These are phyloP conservation scores for Drosophila lacicola DNA, from an alignment of 2,888 invertebrate species.

Conservation along the genomic window DNA sequence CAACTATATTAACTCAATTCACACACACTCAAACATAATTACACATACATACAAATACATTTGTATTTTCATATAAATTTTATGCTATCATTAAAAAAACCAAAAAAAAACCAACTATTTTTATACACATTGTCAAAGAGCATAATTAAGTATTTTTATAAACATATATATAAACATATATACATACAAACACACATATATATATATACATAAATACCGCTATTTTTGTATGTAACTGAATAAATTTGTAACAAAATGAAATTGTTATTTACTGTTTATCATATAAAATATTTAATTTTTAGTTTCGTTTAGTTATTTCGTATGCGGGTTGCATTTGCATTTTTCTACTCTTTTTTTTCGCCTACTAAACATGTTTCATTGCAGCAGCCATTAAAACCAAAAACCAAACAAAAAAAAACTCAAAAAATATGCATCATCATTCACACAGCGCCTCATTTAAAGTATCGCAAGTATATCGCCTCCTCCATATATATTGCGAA, in stretches of 20 bases:
- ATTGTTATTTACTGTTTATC: slow-evolving; percentile 50
- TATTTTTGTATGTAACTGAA: slow-evolving; percentile 79
- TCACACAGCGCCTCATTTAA: slow-evolving; percentile 67
- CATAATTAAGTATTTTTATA: slow-evolving; percentile 64
- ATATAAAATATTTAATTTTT: background rate
- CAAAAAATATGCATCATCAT: slow-evolving; percentile 44
- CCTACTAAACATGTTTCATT: slow-evolving; percentile 73
- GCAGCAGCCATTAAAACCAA: slow-evolving; percentile 48
- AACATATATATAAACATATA: slow-evolving; percentile 37
- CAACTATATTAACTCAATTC: slow-evolving; percentile 28
- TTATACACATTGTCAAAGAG: slow-evolving; percentile 67
- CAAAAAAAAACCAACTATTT: slow-evolving; percentile 51
- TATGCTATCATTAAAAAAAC: slow-evolving; percentile 13
- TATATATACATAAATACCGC: slow-evolving; percentile 54
- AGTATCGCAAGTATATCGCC: slow-evolving; percentile 53
- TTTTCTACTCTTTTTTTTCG: slow-evolving; percentile 5
- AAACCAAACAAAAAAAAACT: background rate
- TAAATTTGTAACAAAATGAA: slow-evolving; percentile 71
- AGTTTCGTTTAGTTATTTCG: slow-evolving; percentile 24
- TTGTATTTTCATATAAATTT: slow-evolving; percentile 51
- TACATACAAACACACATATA: slow-evolving; percentile 44
- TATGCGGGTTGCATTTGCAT: slow-evolving; percentile 39
- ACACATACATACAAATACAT: slow-evolving; percentile 25
- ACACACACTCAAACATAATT: slow-evolving; percentile 13
- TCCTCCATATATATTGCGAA: slow-evolving; percentile 12